A percentile compares a stretch with the other conserved stretches of the same genome.
Evolutionary conservation across 2,797 vertebrate species (phyloP).

Genomic region (Agapornis canus): DNA sequence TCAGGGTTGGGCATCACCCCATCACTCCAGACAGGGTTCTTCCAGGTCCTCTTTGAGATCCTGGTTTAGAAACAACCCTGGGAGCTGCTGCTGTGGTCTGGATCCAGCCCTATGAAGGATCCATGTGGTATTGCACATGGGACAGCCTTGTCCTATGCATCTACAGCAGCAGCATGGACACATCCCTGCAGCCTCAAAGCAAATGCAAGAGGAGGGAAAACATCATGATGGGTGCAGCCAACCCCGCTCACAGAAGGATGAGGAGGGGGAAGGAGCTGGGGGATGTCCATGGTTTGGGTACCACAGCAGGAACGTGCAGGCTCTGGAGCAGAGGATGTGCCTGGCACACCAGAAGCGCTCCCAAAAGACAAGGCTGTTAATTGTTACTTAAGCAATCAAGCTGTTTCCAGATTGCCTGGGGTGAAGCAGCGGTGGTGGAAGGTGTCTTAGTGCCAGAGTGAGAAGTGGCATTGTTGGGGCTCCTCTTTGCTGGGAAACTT

Average conservation of each 20-base stretch:
- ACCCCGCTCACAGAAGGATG: rapidly evolving
- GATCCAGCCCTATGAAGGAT: rapidly evolving
- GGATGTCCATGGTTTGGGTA: not conserved
- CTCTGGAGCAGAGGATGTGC: not conserved
- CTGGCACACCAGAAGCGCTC: not conserved
- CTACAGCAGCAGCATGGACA: rapidly evolving
- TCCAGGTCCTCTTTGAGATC: not conserved
- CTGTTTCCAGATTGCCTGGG: conserved; percentile 40
- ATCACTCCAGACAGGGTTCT: rapidly evolving
- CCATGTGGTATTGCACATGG: rapidly evolving
- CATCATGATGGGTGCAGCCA: rapidly evolving
- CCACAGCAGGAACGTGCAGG: rapidly evolving
- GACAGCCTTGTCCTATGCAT: rapidly evolving
- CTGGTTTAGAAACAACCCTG: not conserved
- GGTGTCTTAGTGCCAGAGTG: not conserved
- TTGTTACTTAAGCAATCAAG: conserved; percentile 65
- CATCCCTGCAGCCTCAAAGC: rapidly evolving
- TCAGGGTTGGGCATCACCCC: not conserved
- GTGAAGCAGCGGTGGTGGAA: not conserved
- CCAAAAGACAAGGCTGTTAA: conserved; percentile 48
- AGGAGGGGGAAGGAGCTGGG: not conserved
- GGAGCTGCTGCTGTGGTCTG: not conserved
- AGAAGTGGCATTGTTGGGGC: not conserved
- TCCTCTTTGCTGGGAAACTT: not conserved
- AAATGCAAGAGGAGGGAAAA: not conserved